Conservation (phyloP, 2,888 invertebrate species). For the Phanerotoma sp. region DNA sequence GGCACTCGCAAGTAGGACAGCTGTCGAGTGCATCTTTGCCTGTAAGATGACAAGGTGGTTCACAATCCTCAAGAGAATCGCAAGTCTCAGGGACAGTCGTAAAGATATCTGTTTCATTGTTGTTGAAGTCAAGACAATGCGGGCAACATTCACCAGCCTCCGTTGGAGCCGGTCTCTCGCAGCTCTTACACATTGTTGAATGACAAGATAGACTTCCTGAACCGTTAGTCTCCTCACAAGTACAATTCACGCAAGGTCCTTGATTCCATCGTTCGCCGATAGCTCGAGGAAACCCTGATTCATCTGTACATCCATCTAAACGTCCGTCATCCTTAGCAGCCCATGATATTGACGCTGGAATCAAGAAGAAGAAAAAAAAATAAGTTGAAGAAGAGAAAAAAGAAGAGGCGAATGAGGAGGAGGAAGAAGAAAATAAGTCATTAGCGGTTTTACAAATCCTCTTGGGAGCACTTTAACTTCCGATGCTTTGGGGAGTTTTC, state of each 20-base stretch:
- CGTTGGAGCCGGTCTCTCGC: slow-evolving; percentile 42
- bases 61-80: slow-evolving; percentile 37
- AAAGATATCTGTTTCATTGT: slow-evolving; percentile 31
- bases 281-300: slow-evolving; percentile 35
- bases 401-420: too few relatives aligned
- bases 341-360: slow-evolving; percentile 42
- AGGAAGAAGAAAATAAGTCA: not conserved
- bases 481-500: too few relatives aligned
- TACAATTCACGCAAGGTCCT: slow-evolving; percentile 46
- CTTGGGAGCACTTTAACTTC: too few relatives aligned
- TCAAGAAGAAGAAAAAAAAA: not conserved
- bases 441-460: too few relatives aligned
- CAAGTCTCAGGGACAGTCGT: slow-evolving; percentile 4
- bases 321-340: slow-evolving; percentile 33
- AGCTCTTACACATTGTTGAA: slow-evolving; percentile 48
- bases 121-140: slow-evolving; percentile 39
- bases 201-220: slow-evolving; percentile 42
- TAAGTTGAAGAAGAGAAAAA: too few relatives aligned
- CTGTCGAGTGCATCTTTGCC: slow-evolving; percentile 36
- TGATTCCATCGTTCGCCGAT: slow-evolving; percentile 40
- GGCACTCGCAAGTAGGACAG: slow-evolving; percentile 46
- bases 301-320: slow-evolving; percentile 38
- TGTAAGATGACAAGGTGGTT: slow-evolving; percentile 40
- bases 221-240: slow-evolving; percentile 39
- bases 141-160: slow-evolving; percentile 49